Evolutionary conservation across 2,888 invertebrate species (phyloP).

Genomic region (Galerucella calmariensis): DNA sequence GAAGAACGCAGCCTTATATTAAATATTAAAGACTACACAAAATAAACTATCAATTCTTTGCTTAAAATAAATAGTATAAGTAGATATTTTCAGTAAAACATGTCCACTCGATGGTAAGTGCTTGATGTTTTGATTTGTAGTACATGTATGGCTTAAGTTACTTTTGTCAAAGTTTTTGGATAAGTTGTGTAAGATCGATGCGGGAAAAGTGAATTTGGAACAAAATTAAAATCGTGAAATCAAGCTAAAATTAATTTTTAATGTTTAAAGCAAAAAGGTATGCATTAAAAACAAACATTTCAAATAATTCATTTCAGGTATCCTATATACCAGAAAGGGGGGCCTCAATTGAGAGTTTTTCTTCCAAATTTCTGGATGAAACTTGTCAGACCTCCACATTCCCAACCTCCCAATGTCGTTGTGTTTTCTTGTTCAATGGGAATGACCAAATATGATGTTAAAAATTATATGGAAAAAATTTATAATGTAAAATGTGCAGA

Average conservation of each 20-base stretch:
- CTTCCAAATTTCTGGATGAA: constrained; percentile 99
- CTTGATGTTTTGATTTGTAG: neutral
- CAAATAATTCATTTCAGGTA: constrained; percentile 72
- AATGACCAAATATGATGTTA: constrained; percentile 92
- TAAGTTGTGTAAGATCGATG: too few species aligned
- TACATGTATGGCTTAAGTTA: neutral
- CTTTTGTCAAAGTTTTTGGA: neutral
- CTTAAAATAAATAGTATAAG: neutral
- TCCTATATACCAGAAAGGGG: constrained; percentile 90
- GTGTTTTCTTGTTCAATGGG: constrained; percentile 91
- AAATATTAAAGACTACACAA: too few species aligned
- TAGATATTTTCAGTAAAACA: constrained; percentile 9
- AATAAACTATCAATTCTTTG: too few species aligned
- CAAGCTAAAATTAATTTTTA: too few species aligned
- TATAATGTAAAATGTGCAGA: constrained; percentile 85
- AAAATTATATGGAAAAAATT: constrained; percentile 95
- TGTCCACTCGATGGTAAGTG: constrained; percentile 46
- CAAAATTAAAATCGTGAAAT: too few species aligned
- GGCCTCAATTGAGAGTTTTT: constrained; percentile 93
- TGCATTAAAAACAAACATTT: neutral
- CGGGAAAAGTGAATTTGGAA: too few species aligned
- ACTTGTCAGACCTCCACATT: constrained; percentile 75
- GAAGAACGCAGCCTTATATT: too few species aligned
- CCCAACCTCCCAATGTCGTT: constrained; percentile 82
- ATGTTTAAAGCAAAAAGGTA: too few species aligned